phyloP scores from a whole-genome alignment of 2,888 invertebrate species.

The Watsonalla binaria region DNA sequence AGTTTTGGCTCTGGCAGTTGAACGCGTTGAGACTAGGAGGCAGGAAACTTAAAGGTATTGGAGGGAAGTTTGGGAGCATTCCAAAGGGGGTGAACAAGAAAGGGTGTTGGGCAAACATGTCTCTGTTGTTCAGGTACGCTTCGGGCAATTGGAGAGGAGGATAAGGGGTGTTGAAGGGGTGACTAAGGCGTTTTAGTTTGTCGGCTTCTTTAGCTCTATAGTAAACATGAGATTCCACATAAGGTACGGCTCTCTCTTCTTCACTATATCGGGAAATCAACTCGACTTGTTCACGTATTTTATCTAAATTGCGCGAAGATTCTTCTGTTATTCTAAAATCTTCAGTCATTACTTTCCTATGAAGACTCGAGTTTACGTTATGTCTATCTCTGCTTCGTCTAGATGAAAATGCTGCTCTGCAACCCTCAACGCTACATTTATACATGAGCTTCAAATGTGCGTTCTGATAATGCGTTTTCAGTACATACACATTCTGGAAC shows the following conservation, averaged over 20 bases:
- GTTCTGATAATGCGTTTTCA: slow-evolving; percentile 97
- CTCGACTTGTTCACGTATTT: slow-evolving; percentile 86
- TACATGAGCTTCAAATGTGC: slow-evolving; percentile 97
- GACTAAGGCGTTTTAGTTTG: slow-evolving; percentile 51
- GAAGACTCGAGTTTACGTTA: slow-evolving; percentile 93
- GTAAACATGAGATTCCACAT: slow-evolving; percentile 74
- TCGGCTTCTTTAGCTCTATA: slow-evolving; percentile 60
- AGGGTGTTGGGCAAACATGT: slow-evolving; percentile 66
- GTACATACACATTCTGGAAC: slow-evolving; percentile 95
- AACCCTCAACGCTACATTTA: slow-evolving; percentile 95
- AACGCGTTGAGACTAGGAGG: slow-evolving; percentile 66
- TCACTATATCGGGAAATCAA: slow-evolving; percentile 88
- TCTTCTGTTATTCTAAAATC: slow-evolving; percentile 64
- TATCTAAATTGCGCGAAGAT: slow-evolving; percentile 72
- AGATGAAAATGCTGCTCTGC: slow-evolving; percentile 96
- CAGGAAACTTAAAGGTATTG: slow-evolving; percentile 63
- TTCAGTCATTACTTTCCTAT: slow-evolving; percentile 90
- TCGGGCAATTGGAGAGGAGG: slow-evolving; percentile 60
- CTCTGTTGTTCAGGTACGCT: slow-evolving; percentile 58
- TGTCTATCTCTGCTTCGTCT: slow-evolving; percentile 95
- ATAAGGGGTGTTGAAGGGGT: slow-evolving; percentile 52
- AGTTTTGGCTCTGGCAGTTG: slow-evolving; percentile 57
- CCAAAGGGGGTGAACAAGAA: slow-evolving; percentile 71
- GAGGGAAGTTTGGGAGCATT: slow-evolving; percentile 70
- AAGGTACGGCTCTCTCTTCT: slow-evolving; percentile 80